phyloP scores from a whole-genome alignment of 2,797 vertebrate species.

The Galago senegalensis region DNA sequence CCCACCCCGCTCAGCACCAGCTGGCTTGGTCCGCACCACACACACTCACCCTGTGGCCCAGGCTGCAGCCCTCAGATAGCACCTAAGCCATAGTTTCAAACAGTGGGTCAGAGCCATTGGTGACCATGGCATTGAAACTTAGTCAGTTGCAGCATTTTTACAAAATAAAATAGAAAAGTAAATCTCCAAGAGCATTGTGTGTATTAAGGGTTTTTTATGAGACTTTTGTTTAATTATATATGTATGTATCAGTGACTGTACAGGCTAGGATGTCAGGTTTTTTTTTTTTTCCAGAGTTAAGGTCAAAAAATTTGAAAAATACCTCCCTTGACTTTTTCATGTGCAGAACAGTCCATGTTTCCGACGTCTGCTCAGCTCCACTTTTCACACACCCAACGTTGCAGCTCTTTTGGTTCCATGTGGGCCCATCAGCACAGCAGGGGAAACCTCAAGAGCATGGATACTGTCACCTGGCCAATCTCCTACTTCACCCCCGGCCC shows the following conservation, averaged over 20 bases:
- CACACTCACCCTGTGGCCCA: rapidly evolving
- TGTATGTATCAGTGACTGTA: background rate
- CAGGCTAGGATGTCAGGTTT: background rate
- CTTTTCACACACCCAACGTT: background rate
- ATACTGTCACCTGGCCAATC: background rate
- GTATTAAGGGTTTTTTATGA: background rate
- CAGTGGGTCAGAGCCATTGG: background rate
- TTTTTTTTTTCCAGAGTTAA: background rate
- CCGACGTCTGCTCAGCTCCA: background rate
- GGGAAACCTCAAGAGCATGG: background rate
- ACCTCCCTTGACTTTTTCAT: background rate
- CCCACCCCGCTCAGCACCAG: no score
- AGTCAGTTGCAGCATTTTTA: background rate
- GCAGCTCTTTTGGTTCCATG: background rate
- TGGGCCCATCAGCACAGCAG: background rate
- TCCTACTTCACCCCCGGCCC: background rate
- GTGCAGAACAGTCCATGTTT: background rate
- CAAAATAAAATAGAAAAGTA: constrained; percentile 2
- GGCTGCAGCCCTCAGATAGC: background rate
- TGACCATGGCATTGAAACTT: background rate
- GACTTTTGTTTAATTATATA: background rate
- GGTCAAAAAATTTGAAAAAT: background rate
- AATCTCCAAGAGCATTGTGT: background rate
- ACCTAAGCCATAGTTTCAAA: background rate
- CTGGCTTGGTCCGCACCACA: background rate